Percentiles rank a stretch among this genome's conserved stretches.
These are phyloP conservation scores for Andrena trimmerana DNA, from an alignment of 2,888 invertebrate genomes.

Conservation along the genomic window DNA sequence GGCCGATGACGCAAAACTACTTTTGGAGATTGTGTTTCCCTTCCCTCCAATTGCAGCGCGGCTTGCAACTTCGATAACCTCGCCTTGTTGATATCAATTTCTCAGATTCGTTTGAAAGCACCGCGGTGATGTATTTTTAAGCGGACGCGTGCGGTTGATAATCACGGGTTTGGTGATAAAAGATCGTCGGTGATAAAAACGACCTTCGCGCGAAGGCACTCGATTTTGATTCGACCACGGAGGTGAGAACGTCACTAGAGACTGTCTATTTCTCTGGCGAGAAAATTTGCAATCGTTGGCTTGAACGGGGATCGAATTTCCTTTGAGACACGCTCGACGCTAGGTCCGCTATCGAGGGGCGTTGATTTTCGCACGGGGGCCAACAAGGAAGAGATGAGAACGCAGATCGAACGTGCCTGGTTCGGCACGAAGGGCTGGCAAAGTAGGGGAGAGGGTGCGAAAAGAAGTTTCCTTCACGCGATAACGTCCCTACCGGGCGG, in stretches of 20 bases:
- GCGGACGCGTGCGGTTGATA: not conserved
- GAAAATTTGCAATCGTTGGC: slow-evolving; percentile 9
- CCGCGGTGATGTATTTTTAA: not conserved
- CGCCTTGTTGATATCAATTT: not conserved
- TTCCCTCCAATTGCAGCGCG: not conserved
- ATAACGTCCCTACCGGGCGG: slow-evolving; percentile 39
- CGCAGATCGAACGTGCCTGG: slow-evolving; percentile 39
- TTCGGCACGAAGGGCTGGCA: slow-evolving; percentile 26
- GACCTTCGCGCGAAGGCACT: too few relatives aligned
- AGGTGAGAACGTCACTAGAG: too few relatives aligned
- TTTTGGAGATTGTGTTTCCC: slow-evolving; percentile 24
- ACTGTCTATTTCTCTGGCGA: not conserved
- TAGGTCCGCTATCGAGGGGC: not conserved
- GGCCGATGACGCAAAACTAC: slow-evolving; percentile 18
- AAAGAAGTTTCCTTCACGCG: slow-evolving; percentile 44
- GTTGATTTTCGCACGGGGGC: slow-evolving; percentile 9
- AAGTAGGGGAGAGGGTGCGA: slow-evolving; percentile 29
- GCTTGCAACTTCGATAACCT: not conserved
- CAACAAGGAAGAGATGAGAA: slow-evolving; percentile 43
- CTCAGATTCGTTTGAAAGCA: not conserved
- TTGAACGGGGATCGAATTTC: slow-evolving; percentile 22
- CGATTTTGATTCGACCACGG: too few relatives aligned
- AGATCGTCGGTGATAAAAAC: too few relatives aligned
- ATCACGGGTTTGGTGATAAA: too few relatives aligned
- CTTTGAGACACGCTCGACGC: slow-evolving; percentile 17